Evolutionary conservation across 1,140 invertebrate species (phyloP), one percentile per base, ranked within the genome.

Genomic region (Drosophila tsacasi): DNA sequence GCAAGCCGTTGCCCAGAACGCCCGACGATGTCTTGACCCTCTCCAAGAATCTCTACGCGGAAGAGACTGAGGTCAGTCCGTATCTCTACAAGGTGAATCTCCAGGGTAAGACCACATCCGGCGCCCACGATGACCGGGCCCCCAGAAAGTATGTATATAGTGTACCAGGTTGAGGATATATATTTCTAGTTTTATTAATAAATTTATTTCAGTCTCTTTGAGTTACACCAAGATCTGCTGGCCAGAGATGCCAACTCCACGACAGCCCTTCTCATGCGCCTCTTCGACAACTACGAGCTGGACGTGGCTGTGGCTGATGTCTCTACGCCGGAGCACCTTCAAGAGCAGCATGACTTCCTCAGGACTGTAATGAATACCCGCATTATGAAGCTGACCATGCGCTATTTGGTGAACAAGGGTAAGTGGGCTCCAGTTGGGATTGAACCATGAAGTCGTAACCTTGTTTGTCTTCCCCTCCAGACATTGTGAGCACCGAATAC

Each of bases 281-380:
- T 97, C 44, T 95, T 96, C 77, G 95, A 97, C 79, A 97, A 97
- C 85, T 97, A 97, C 81, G 95, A 96, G 78, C 92, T 96, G 69
- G 95, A 97, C 82, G 95, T 95, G 3, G 94, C 94, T 19, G 94
- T 95, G 9, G 94, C 95, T 69, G 97, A 98, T 93, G 93, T 96
- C 44, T 95, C 97, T 0, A 97, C 96, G 9, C 91, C 95, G n/a
- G 94, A 95, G 92, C 96, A 97, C 90, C 93, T 93, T 66, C 94
- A 94, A 54, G 97, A 98, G 94, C 96, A 97, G 91, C 94, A 95
- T 66, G 94, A 94, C n/a, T 96, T 97, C 74, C 93, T 98, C 52
- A 95, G 97, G 86, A 94, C 95, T 1, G 94, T 97, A 25, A 94
- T 97, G 93, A 93, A 94, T 25, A 97, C 97, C 1, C 92, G 94